Evolutionary conservation across 2,888 invertebrate genomes (phyloP).

Genomic region (Rhingia campestris): DNA sequence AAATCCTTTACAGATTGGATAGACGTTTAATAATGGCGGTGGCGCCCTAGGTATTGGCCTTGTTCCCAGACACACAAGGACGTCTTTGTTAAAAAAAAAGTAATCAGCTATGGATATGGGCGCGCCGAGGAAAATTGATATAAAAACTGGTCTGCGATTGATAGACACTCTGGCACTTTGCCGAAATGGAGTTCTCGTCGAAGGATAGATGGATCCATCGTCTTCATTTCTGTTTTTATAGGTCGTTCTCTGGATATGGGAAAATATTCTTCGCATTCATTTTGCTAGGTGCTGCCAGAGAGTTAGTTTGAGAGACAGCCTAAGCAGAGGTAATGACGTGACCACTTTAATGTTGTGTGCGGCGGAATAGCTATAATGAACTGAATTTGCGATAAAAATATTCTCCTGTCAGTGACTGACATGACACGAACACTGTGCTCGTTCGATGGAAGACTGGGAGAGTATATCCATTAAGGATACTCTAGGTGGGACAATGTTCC

Average conservation of each 20-base stretch:
- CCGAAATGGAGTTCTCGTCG: constrained; percentile 29
- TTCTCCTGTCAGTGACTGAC: constrained; percentile 34
- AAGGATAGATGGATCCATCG: neutral
- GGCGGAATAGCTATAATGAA: constrained; percentile 15
- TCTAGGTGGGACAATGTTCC: neutral
- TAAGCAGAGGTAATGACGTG: constrained; percentile 44
- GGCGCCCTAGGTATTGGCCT: constrained; percentile 44
- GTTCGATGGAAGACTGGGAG: neutral
- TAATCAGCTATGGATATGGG: constrained; percentile 32
- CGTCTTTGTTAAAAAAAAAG: constrained; percentile 1
- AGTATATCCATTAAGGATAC: constrained; percentile 3
- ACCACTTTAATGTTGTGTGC: constrained; percentile 42
- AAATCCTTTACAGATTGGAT: constrained; percentile 17
- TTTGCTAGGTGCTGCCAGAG: constrained; percentile 15
- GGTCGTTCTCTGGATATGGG: constrained; percentile 6
- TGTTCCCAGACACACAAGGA: constrained; percentile 23
- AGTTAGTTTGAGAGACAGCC: constrained; percentile 6
- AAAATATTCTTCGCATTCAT: constrained; percentile 32
- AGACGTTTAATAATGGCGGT: constrained; percentile 51
- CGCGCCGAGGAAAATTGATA: constrained; percentile 9
- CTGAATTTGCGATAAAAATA: constrained; percentile 40
- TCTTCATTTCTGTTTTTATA: neutral
- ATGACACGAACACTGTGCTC: constrained; percentile 23
- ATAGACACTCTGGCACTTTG: constrained; percentile 60
- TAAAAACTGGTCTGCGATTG: constrained; percentile 50